These are phyloP conservation scores for Rhinopomastus cyanomelas DNA, from an alignment of 2,113 vertebrate species.

Conservation along the genomic window DNA sequence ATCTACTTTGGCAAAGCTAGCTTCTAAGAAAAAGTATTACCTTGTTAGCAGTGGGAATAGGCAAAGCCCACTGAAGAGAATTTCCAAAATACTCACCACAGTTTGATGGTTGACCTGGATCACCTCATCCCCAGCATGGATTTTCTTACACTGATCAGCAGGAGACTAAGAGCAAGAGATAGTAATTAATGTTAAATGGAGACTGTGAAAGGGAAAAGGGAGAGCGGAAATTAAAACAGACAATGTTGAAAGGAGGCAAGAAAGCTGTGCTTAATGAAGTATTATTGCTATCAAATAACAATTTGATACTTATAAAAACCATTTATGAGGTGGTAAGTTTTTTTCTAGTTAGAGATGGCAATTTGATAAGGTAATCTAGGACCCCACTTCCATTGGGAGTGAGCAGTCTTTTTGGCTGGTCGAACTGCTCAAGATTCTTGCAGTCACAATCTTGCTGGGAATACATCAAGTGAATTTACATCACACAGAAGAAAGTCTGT, in stretches of 20 bases:
- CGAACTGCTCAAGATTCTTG: background rate
- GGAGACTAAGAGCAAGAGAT: constrained; percentile 73
- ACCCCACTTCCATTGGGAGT: background rate
- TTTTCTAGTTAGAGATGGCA: background rate
- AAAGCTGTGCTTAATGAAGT: background rate
- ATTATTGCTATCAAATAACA: background rate
- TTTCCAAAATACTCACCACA: constrained; percentile 72
- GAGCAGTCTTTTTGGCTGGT: background rate
- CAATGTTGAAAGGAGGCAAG: background rate
- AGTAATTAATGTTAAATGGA: background rate
- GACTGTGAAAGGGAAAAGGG: background rate
- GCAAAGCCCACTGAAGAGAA: background rate
- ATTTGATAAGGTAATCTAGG: background rate
- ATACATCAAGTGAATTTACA: background rate
- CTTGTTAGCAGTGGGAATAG: background rate
- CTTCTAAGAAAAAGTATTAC: background rate
- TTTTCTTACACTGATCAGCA: constrained; percentile 82
- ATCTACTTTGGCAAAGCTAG: background rate
- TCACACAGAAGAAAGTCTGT: background rate
- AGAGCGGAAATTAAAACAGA: background rate
- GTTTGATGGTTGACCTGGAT: constrained; percentile 79
- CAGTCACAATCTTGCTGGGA: background rate
- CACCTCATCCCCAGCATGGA: constrained; percentile 78
- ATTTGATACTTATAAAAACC: background rate
- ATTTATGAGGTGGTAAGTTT: background rate